Evolutionary conservation across 1,140 invertebrate genomes (phyloP), one percentile per base, ranked within the genome.

Genomic region (Drosophila miranda): DNA sequence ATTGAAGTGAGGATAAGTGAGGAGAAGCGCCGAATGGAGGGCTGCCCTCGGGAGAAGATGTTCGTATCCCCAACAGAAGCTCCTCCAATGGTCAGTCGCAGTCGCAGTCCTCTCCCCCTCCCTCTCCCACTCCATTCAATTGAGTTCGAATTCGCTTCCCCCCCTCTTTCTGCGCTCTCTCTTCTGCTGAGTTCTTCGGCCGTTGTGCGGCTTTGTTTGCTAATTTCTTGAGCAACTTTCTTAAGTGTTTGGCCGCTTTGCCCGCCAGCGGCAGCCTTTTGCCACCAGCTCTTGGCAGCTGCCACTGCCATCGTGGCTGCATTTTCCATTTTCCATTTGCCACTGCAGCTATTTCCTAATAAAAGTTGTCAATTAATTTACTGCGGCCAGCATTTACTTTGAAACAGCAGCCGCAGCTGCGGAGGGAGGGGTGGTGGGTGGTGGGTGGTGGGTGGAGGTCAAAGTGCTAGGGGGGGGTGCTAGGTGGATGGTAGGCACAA

Each of bases 281-380:
- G 4, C 11, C 34, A 38, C 11, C 44, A 69, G 16, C 16, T 43
- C 66, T 68, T 19, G 28, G 63, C 66, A 69, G 66, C 66, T 69
- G 66, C 56, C 50, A 56, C 16, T 67, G 43, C 5, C 14, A 14
- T 6, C 1, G 23, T 0, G 5, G 23, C 23, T 26, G 23, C 38
- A 57, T 50, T 41, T 49, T 50, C 23, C 34, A 43, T 62, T 66
- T 66, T 55, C 66, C 44, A 13, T 28, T 64, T 46, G 51, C 50
- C 62, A 68, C 43, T 75, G 56, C 63, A 75, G 69, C 63, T 75
- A 75, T 75, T 75, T 75, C 75, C 73, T 75, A 75, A 75, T 75
- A 75, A 75, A 75, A 75, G 73, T 75, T 75, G 72, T 75, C 73
- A 75, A 75, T 75, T 75, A 75, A 75, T 75, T 75, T 75, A 67